These are phyloP conservation scores for Orchestes rusci DNA, from an alignment of 2,888 invertebrate genomes.

Conservation along the genomic window DNA sequence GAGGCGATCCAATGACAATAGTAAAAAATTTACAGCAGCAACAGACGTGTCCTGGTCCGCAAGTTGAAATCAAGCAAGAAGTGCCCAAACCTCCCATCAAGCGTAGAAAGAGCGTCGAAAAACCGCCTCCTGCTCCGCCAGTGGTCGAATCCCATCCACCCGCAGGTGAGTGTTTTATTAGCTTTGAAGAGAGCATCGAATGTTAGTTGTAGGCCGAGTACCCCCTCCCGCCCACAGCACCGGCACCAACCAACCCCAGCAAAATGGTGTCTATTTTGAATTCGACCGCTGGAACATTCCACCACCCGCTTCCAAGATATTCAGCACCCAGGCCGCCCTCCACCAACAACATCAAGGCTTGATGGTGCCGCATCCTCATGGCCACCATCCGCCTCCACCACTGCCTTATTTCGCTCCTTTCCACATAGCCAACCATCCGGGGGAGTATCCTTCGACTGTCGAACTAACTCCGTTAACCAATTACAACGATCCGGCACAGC, in stretches of 20 bases:
- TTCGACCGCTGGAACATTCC: conserved; percentile 76
- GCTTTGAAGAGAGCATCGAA: conserved; percentile 1
- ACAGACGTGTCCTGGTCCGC: conserved; percentile 35
- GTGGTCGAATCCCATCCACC: conserved; percentile 16
- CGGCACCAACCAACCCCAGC: conserved; percentile 33
- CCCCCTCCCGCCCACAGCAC: conserved; percentile 67
- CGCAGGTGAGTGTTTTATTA: conserved; percentile 10
- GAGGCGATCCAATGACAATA: conserved; percentile 70
- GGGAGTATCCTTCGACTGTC: conserved; percentile 50
- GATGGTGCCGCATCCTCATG: conserved; percentile 56
- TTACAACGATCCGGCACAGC: conserved; percentile 52
- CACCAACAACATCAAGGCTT: conserved; percentile 48
- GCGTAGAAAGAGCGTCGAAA: conserved; percentile 56
- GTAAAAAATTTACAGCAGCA: conserved; percentile 57
- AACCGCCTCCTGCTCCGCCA: conserved; percentile 41
- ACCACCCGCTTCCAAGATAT: conserved; percentile 62
- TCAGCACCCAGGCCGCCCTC: conserved; percentile 46
- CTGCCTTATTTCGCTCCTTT: conserved; percentile 72
- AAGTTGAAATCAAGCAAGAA: conserved; percentile 41
- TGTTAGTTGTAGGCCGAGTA: conserved; percentile 46
- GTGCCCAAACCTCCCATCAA: conserved; percentile 39
- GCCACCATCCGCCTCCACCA: conserved; percentile 54
- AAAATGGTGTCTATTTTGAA: conserved; percentile 59
- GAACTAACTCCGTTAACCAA: conserved; percentile 57
- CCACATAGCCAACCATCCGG: conserved; percentile 50